Conservation (phyloP, 2,888 invertebrate genomes). For the Ditylenchus weischeri region DNA sequence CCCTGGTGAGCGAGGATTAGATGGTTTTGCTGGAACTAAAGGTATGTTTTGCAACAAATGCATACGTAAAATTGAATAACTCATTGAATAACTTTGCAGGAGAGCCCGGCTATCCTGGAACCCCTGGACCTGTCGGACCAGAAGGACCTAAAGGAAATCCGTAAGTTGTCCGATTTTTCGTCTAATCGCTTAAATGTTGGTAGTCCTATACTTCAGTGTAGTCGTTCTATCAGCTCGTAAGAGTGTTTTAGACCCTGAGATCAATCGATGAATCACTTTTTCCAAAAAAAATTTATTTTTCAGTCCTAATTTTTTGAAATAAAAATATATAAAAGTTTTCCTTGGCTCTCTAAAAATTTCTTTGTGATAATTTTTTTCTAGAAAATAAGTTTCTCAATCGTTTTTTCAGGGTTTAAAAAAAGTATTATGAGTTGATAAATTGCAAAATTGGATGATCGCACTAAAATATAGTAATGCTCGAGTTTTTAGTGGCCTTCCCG, state of each 20-base stretch:
- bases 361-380: too few species aligned
- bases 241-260: too few species aligned
- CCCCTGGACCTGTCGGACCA: conserved; percentile 70
- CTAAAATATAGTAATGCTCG: background rate
- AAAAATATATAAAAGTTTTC: too few species aligned
- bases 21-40: conserved; percentile 62
- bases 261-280: too few species aligned
- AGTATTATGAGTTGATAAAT: too few species aligned
- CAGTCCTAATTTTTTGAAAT: too few species aligned
- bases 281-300: too few species aligned
- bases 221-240: too few species aligned
- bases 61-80: background rate
- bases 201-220: too few species aligned
- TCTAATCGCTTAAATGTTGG: background rate
- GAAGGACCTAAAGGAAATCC: conserved; percentile 25
- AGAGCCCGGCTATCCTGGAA: conserved; percentile 32
- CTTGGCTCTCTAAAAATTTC: too few species aligned
- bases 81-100: background rate
- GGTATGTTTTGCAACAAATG: conserved; percentile 1
- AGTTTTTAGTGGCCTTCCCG: conserved; percentile 31
- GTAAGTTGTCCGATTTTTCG: conserved; percentile 5
- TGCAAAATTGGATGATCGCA: background rate
- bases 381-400: too few species aligned
- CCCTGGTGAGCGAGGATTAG: conserved; percentile 60
- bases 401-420: conserved; percentile 53